These are phyloP conservation scores for Lycodopsis pacificus DNA, from an alignment of 2,797 vertebrate genomes.

Conservation along the genomic window DNA sequence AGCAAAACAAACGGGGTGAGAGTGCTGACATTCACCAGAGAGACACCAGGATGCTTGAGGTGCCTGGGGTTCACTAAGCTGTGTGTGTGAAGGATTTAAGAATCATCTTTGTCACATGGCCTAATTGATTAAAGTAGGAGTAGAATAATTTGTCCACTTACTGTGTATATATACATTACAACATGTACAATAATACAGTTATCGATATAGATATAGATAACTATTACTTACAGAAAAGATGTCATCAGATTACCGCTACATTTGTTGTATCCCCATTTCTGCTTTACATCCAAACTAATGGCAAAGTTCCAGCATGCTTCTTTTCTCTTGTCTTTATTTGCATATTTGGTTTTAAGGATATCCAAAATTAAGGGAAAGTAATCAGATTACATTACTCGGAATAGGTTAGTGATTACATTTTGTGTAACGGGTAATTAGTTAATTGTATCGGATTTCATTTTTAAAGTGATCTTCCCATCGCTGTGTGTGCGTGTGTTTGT, in stretches of 20 bases:
- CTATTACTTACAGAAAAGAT: no score
- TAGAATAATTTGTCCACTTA: background rate
- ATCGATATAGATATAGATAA: no score
- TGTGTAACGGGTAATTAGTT: background rate
- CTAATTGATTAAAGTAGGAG: constrained; percentile 26
- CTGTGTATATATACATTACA: background rate
- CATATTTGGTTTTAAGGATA: background rate
- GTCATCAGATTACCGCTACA: background rate
- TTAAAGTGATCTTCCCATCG: background rate
- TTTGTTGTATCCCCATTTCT: background rate
- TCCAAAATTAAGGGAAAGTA: background rate
- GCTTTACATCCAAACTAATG: background rate
- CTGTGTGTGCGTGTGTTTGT: background rate
- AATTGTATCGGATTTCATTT: background rate
- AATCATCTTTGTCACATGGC: constrained; percentile 8
- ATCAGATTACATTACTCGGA: background rate
- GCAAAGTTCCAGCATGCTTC: background rate
- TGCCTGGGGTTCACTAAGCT: constrained; percentile 32
- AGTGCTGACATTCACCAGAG: constrained; percentile 66
- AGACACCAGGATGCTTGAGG: constrained; percentile 41
- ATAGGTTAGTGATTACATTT: background rate
- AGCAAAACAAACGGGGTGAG: constrained; percentile 65
- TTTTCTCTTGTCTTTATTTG: background rate
- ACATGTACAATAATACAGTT: no score
- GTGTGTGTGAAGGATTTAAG: constrained; percentile 4